phyloP scores from a whole-genome alignment of 1,140 invertebrate species.

The Contarinia nasturtii region DNA sequence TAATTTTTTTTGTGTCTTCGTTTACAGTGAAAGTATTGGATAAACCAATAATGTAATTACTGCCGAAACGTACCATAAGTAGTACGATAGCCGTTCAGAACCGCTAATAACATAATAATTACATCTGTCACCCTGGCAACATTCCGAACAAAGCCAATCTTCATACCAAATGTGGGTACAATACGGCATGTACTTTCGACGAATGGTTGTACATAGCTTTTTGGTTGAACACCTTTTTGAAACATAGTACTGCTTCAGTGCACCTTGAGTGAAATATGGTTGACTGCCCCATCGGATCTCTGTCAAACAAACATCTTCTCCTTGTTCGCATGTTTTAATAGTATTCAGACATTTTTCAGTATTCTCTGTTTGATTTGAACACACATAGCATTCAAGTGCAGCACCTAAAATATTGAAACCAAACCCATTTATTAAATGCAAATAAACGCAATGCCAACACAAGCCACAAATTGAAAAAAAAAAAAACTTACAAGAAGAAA shows the following conservation, averaged over 20 bases:
- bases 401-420: slow-evolving; percentile 25
- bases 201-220: slow-evolving; percentile 50
- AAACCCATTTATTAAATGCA: too few relatives aligned
- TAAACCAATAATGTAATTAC: too few relatives aligned
- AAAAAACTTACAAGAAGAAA: too few relatives aligned
- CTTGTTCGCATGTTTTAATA: slow-evolving; percentile 73
- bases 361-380: slow-evolving; percentile 80
- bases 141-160: slow-evolving; percentile 94
- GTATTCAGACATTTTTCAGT: slow-evolving; percentile 83
- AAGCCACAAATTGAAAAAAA: too few relatives aligned
- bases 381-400: slow-evolving; percentile 86
- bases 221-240: slow-evolving; percentile 78
- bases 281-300: slow-evolving; percentile 84
- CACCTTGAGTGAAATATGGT: slow-evolving; percentile 85
- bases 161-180: slow-evolving; percentile 95
- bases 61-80: too few relatives aligned
- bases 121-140: slow-evolving; percentile 89
- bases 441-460: too few relatives aligned
- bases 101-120: slow-evolving; percentile 77
- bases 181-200: slow-evolving; percentile 44
- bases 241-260: slow-evolving; percentile 84
- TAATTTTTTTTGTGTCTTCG: too few relatives aligned
- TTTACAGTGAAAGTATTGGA: too few relatives aligned
- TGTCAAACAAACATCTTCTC: slow-evolving; percentile 72
- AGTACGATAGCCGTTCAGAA: too few relatives aligned